Conservation (phyloP, 2,888 invertebrate species). For the Pseudoips prasinana region DNA sequence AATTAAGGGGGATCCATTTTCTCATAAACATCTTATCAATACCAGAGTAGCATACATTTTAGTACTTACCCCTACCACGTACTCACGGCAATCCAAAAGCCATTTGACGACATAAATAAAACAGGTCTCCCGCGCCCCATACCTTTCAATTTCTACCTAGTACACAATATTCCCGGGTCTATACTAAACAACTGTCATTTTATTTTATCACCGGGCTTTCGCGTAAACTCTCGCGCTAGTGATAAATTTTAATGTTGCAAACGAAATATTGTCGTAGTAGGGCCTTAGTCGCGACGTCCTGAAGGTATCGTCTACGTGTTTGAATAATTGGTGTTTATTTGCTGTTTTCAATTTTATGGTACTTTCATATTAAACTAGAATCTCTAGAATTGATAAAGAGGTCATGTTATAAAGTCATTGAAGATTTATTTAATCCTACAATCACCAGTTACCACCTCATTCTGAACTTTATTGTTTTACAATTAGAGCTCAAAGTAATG, state of each 20-base stretch:
- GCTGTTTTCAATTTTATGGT: slow-evolving; percentile 8
- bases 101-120: slow-evolving; percentile 77
- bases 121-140: slow-evolving; percentile 71
- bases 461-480: too few species aligned
- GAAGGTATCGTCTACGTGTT: slow-evolving; percentile 12
- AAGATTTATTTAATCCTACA: too few species aligned
- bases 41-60: too few species aligned
- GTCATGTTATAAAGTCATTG: too few species aligned
- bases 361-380: too few species aligned
- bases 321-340: slow-evolving; percentile 19
- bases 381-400: too few species aligned
- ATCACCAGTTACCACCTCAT: too few species aligned
- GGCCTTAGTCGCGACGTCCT: slow-evolving; percentile 20
- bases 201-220: slow-evolving; percentile 79
- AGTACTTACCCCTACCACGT: slow-evolving; percentile 45
- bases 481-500: too few species aligned
- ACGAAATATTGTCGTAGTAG: slow-evolving; percentile 70
- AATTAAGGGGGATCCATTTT: too few species aligned
- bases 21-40: too few species aligned
- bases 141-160: slow-evolving; percentile 78
- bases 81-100: slow-evolving; percentile 72
- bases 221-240: slow-evolving; percentile 71
- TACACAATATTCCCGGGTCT: slow-evolving; percentile 69
- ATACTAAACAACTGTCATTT: slow-evolving; percentile 81
- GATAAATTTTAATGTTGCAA: slow-evolving; percentile 78